phyloP scores from a whole-genome alignment of 2,797 vertebrate species.

The Gallinago solitaria region DNA sequence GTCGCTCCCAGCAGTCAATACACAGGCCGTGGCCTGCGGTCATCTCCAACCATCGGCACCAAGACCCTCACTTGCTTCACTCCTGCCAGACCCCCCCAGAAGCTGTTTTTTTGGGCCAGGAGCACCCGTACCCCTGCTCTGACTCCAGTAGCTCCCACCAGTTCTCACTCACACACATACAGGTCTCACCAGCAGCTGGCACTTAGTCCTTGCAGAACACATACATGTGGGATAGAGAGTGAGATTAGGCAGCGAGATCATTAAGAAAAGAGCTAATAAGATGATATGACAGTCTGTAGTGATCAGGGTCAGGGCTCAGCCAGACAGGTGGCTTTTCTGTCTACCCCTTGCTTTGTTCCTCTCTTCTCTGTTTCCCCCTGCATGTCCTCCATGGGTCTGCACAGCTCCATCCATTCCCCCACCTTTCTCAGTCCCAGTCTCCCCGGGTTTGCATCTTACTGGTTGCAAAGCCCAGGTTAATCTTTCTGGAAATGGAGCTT shows the following conservation, averaged over 20 bases:
- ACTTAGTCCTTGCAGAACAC: background rate
- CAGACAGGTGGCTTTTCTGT: background rate
- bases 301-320: background rate
- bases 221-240: background rate
- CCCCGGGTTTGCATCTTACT: background rate
- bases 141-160: background rate
- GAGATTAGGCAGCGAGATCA: background rate
- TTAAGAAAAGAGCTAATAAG: background rate
- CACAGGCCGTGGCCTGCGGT: accelerated
- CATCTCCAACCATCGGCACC: accelerated
- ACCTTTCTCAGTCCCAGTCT: accelerated
- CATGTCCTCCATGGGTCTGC: no score
- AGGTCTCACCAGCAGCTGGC: background rate
- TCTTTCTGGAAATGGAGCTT: background rate
- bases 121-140: no score
- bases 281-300: background rate
- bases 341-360: accelerated
- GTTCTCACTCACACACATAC: background rate
- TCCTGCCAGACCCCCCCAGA: background rate
- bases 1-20: background rate
- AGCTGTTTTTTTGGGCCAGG: background rate
- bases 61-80: accelerated
- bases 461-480: background rate
- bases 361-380: background rate
- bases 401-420: background rate